phyloP scores from a whole-genome alignment of 2,888 invertebrate species.

The Dryobotodes eremita region DNA sequence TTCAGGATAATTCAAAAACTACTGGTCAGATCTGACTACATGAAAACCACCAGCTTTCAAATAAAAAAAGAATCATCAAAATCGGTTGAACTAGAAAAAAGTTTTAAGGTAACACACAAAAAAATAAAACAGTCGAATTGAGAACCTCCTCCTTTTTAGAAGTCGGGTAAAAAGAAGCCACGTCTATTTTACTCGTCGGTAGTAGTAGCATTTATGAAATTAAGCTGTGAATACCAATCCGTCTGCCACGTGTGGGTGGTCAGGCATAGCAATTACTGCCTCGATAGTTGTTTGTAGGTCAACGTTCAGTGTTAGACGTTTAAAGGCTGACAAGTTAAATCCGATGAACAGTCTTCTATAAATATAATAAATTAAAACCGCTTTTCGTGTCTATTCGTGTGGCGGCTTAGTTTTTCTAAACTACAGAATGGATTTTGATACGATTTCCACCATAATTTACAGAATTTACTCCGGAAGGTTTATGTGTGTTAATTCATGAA shows the following conservation, averaged over 20 bases:
- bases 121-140: no score
- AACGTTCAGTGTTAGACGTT: neutral
- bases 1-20: no score
- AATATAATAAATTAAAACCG: neutral
- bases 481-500: neutral
- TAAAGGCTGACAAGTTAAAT: neutral
- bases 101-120: no score
- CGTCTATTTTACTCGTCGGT: neutral
- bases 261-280: neutral
- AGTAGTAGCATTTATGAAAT: neutral
- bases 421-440: neutral
- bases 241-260: neutral
- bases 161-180: neutral
- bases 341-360: neutral
- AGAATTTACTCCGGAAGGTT: neutral
- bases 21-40: no score
- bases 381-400: neutral
- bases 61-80: no score
- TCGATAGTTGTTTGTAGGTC: neutral
- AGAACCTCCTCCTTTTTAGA: no score
- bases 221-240: neutral
- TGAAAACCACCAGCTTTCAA: no score
- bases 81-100: no score
- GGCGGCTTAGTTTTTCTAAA: neutral
- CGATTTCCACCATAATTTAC: neutral